Conservation (phyloP, 2,113 vertebrate genomes). For the Forbesichthys agassizii region DNA sequence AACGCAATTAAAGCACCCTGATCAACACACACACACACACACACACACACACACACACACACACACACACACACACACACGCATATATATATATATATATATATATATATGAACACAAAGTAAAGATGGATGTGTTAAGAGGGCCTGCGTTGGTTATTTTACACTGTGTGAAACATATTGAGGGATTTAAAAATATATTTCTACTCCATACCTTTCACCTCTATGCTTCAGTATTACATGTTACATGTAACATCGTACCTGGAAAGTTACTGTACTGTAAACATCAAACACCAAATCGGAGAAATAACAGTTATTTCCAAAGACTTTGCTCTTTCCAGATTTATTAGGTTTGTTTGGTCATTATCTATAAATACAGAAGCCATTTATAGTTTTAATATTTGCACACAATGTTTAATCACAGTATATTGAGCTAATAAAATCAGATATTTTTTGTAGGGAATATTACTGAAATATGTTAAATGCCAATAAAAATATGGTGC, state of each 20-base stretch:
- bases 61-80: no score
- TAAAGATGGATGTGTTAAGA: background rate
- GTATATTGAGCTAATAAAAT: slow-evolving; percentile 35
- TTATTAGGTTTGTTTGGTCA: slow-evolving; percentile 2
- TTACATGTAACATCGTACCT: slow-evolving; percentile 15
- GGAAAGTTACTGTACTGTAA: slow-evolving; percentile 40
- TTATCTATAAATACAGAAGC: slow-evolving; percentile 29
- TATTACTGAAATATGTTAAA: slow-evolving; percentile 42
- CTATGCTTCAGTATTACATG: slow-evolving; percentile 36
- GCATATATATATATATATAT: background rate
- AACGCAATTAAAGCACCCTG: no score
- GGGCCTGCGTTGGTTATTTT: slow-evolving; percentile 33
- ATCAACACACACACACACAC: no score
- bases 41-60: no score
- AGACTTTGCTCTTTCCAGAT: slow-evolving; percentile 46
- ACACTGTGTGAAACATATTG: slow-evolving; percentile 9
- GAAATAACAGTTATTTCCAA: slow-evolving; percentile 58
- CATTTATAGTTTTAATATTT: slow-evolving; percentile 53
- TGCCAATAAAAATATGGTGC: slow-evolving; percentile 42
- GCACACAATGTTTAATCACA: slow-evolving; percentile 51
- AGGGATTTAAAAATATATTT: slow-evolving; percentile 20
- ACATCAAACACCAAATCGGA: slow-evolving; percentile 68
- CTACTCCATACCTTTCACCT: slow-evolving; percentile 28
- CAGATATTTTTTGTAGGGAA: slow-evolving; percentile 64
- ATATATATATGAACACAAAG: slow-evolving; percentile 6